Evolutionary conservation across 2,113 vertebrate species (phyloP).

Genomic region (Megaptera novaeangliae): DNA sequence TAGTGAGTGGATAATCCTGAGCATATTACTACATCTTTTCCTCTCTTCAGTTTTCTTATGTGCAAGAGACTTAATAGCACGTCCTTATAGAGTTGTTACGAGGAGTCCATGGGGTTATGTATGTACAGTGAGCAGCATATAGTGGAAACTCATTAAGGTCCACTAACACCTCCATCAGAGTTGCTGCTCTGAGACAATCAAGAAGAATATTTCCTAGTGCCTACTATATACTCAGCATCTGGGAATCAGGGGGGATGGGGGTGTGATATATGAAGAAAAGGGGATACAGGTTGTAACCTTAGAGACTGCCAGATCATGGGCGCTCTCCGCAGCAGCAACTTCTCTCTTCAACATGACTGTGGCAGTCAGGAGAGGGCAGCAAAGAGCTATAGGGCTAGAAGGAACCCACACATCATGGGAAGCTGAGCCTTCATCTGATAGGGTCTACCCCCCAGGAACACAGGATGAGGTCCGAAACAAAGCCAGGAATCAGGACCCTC

Average conservation of each 20-base stretch:
- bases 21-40: background rate
- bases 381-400: slow-evolving; percentile 38
- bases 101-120: fast-evolving
- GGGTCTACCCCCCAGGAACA: background rate
- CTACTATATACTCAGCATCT: background rate
- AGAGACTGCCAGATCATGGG: background rate
- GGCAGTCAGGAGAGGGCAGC: slow-evolving; percentile 53
- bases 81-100: background rate
- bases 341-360: background rate
- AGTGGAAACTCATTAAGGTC: too few species aligned
- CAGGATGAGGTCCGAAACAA: background rate
- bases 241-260: background rate
- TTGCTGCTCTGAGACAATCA: background rate
- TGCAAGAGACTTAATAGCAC: background rate
- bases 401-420: background rate
- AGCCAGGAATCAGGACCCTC: background rate
- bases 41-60: background rate
- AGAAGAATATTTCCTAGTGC: background rate
- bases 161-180: background rate
- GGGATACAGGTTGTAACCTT: background rate
- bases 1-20: background rate
- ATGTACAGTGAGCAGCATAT: too few species aligned
- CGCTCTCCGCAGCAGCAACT: background rate
- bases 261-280: background rate
- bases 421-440: background rate